A percentile compares a stretch with the other conserved stretches of the same genome.
phyloP scores from a whole-genome alignment of 2,797 vertebrate species.

The Karalla daura region DNA sequence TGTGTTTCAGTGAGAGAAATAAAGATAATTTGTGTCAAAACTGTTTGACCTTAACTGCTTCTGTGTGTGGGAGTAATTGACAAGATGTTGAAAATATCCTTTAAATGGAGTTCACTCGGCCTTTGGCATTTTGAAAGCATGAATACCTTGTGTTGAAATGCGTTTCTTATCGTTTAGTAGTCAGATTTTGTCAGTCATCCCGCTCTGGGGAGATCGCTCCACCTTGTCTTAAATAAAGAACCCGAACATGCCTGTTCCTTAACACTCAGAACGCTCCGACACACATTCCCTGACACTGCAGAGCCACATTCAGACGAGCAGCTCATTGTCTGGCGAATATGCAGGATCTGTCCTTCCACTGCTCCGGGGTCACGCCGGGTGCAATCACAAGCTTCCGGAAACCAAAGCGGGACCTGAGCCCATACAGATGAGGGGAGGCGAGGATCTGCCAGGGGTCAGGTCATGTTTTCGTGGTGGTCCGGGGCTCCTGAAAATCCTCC shows the following conservation, averaged over 20 bases:
- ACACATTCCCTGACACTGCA: not conserved
- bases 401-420: not conserved
- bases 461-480: not conserved
- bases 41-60: conserved; percentile 39
- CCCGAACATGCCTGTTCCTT: too few species aligned
- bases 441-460: not conserved
- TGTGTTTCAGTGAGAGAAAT: conserved; percentile 1
- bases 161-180: not conserved
- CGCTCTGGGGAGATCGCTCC: not conserved
- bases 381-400: conserved; percentile 3
- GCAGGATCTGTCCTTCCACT: not conserved
- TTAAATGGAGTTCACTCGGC: conserved; percentile 6
- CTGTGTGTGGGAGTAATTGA: conserved; percentile 39
- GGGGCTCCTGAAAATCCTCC: not conserved
- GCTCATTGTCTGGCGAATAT: not conserved
- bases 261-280: not conserved
- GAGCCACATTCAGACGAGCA: not conserved
- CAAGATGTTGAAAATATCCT: conserved; percentile 26
- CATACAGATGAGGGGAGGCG: not conserved
- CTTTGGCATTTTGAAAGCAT: conserved; percentile 31
- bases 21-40: conserved; percentile 26
- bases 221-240: not conserved
- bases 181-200: not conserved
- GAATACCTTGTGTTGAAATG: conserved; percentile 4
- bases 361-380: not conserved